Evolutionary conservation across 2,888 invertebrate genomes (phyloP).

Genomic region (Lacanobia wlatinum): DNA sequence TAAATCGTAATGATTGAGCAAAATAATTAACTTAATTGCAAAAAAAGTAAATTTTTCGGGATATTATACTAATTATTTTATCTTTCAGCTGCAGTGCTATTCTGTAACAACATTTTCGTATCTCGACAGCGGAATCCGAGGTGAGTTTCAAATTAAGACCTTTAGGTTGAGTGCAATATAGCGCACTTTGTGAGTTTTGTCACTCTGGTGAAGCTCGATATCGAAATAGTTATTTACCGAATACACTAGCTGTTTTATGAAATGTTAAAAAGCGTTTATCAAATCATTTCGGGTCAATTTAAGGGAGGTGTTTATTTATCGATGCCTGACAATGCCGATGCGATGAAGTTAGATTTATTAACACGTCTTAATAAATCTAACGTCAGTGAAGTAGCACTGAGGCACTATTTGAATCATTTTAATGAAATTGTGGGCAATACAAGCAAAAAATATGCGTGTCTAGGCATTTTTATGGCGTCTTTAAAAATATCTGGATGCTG

Average conservation of each 20-base stretch:
- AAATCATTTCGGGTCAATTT: not conserved
- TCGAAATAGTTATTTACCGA: no score
- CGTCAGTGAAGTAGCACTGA: no score
- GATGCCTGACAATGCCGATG: no score
- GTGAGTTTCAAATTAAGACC: no score
- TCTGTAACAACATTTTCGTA: no score
- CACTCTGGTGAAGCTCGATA: no score
- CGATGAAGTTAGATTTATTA: not conserved
- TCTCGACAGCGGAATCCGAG: no score
- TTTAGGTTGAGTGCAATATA: no score
- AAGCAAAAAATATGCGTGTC: not conserved
- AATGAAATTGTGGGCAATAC: not conserved
- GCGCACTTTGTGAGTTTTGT: no score
- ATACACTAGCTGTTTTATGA: no score
- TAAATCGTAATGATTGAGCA: not conserved
- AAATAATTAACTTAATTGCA: not conserved
- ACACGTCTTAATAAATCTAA: no score
- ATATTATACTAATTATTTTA: not conserved
- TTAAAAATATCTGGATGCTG: not conserved
- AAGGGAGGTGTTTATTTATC: not conserved
- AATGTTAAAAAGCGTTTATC: not conserved
- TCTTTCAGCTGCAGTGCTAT: not conserved
- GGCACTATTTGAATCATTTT: not conserved
- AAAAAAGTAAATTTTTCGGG: not conserved
- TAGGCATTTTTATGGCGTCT: no score